Percentiles rank a stretch among this genome's conserved stretches.
These are phyloP conservation scores for Germaria angustata DNA, from an alignment of 2,888 invertebrate genomes.

Conservation along the genomic window DNA sequence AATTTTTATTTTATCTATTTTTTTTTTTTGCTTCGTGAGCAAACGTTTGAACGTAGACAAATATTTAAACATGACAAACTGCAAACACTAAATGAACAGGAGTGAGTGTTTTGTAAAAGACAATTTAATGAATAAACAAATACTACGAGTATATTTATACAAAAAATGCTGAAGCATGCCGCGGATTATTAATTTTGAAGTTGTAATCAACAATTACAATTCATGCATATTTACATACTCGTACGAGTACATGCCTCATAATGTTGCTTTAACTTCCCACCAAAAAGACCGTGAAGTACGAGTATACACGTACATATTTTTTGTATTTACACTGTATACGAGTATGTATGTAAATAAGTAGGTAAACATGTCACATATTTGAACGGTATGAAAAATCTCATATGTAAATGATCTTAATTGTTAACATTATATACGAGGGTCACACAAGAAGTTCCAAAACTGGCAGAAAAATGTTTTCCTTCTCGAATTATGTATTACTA, in stretches of 20 bases:
- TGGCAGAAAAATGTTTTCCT: neutral
- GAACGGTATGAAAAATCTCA: neutral
- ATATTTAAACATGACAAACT: too few relatives aligned
- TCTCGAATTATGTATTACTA: neutral
- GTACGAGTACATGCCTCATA: neutral
- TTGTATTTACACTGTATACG: neutral
- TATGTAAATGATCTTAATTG: neutral
- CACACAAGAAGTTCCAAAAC: neutral
- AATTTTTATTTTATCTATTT: neutral
- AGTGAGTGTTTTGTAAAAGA: neutral
- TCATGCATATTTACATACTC: neutral
- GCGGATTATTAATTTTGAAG: constrained; percentile 19
- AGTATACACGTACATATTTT: neutral
- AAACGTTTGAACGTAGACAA: constrained; percentile 7
- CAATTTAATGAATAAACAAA: neutral
- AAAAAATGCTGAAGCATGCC: constrained; percentile 54
- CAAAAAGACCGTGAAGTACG: neutral
- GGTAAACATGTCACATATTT: neutral
- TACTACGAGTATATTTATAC: constrained; percentile 29
- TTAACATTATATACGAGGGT: neutral
- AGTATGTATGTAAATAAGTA: too few relatives aligned
- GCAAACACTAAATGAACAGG: constrained; percentile 10
- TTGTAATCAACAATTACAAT: constrained; percentile 14
- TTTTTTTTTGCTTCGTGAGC: neutral
- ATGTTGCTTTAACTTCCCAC: neutral